Percentiles rank a stretch among this genome's conserved stretches.
Conservation (phyloP, 2,888 invertebrate species). For the Baccha elongata region DNA sequence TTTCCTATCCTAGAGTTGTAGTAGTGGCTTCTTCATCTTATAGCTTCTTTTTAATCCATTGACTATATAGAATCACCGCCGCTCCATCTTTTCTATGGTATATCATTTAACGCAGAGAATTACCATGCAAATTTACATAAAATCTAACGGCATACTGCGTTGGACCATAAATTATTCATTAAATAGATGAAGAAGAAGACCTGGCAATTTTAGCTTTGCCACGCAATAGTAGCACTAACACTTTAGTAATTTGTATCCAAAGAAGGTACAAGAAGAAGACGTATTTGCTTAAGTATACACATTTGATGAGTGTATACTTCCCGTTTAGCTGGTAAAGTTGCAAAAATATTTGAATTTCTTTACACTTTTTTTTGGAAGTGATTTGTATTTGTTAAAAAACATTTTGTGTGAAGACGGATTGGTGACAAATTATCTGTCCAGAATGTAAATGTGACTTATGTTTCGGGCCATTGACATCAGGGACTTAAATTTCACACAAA, state of each 20-base stretch:
- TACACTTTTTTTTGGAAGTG: not conserved
- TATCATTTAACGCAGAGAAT: slow-evolving; percentile 44
- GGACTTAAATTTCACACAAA: slow-evolving; percentile 5
- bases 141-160: slow-evolving; percentile 64
- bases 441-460: not conserved
- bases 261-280: not conserved
- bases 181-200: slow-evolving; percentile 28
- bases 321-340: not conserved
- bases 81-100: slow-evolving; percentile 32
- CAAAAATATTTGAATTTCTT: not conserved
- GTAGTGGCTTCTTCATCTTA: not conserved
- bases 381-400: slow-evolving; percentile 21
- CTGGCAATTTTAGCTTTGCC: slow-evolving; percentile 17
- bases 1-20: slow-evolving; percentile 6
- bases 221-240: slow-evolving; percentile 10
- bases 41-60: slow-evolving; percentile 5
- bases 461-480: slow-evolving; percentile 10
- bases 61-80: slow-evolving; percentile 22
- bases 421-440: not conserved
- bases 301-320: slow-evolving; percentile 20
- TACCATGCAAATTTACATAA: slow-evolving; percentile 68
- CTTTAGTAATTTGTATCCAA: slow-evolving; percentile 26
- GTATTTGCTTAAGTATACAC: slow-evolving; percentile 15
- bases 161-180: slow-evolving; percentile 72
- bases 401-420: slow-evolving; percentile 9